These are phyloP conservation scores for Mergus octosetaceus DNA, from an alignment of 2,797 vertebrate species.

Conservation along the genomic window DNA sequence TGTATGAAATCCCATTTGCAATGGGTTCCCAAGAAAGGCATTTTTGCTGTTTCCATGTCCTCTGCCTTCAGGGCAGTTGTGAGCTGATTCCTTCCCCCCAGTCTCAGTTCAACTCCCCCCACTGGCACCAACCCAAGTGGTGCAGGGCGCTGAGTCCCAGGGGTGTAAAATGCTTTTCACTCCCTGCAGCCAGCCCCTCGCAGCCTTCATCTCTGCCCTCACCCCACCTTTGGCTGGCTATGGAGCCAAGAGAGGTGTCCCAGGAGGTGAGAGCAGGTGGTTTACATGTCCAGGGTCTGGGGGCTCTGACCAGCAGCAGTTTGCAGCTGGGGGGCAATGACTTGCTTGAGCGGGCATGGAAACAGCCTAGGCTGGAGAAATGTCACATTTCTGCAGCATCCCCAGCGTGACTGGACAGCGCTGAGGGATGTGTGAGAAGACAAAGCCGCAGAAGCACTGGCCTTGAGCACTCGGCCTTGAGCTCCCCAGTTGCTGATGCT, in stretches of 20 bases:
- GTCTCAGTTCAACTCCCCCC: neutral
- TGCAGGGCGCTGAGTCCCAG: neutral
- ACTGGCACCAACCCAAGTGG: neutral
- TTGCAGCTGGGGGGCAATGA: neutral
- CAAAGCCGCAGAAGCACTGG: accelerated
- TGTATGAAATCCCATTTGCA: neutral
- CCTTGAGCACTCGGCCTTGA: neutral
- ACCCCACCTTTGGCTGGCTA: neutral
- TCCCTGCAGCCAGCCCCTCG: neutral
- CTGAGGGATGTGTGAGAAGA: neutral
- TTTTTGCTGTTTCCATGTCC: neutral
- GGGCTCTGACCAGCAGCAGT: neutral
- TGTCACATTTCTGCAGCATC: neutral
- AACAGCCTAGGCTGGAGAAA: neutral
- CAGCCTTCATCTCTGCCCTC: neutral
- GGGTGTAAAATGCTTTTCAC: neutral
- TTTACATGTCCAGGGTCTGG: neutral
- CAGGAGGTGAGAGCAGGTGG: neutral
- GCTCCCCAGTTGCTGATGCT: accelerated
- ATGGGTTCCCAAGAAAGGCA: neutral
- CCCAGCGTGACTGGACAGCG: neutral
- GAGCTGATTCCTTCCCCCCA: accelerated
- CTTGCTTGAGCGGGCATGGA: neutral
- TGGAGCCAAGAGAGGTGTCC: neutral
- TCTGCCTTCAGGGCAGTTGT: neutral